A percentile compares a stretch with the other conserved stretches of the same genome.
These are phyloP conservation scores for Mizuhopecten yessoensis DNA, from an alignment of 1,140 invertebrate genomes.

Conservation along the genomic window DNA sequence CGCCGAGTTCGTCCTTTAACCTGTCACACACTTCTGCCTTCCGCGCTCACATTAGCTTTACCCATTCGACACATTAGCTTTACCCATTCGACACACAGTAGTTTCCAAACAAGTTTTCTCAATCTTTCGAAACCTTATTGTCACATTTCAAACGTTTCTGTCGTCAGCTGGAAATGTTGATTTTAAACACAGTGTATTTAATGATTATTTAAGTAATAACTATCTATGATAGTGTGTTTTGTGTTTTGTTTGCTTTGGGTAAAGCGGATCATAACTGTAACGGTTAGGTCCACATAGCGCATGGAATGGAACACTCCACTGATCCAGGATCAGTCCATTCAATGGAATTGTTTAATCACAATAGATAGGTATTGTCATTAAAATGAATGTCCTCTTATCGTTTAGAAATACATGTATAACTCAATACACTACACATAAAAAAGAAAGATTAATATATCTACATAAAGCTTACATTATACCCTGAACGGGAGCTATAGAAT, in stretches of 20 bases:
- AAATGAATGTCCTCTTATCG: conserved; percentile 33
- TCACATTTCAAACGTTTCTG: not conserved
- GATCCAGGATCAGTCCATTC: not conserved
- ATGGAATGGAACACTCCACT: not conserved
- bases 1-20: conserved; percentile 6
- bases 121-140: not conserved
- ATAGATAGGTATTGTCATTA: conserved; percentile 32
- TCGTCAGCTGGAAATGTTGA: not conserved
- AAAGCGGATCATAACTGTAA: not conserved
- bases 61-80: not conserved
- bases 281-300: not conserved
- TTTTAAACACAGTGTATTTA: not conserved
- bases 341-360: conserved; percentile 32
- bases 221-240: not conserved
- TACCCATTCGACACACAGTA: too few relatives aligned
- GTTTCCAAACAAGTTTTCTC: not conserved
- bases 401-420: conserved; percentile 13
- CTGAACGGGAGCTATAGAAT: not conserved
- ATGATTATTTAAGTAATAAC: not conserved
- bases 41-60: not conserved
- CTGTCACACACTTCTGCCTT: not conserved
- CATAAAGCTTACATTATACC: not conserved
- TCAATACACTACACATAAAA: not conserved
- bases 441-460: not conserved
- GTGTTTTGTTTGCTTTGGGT: not conserved